phyloP scores from a whole-genome alignment of 2,797 vertebrate genomes.

The Coilia nasus region DNA sequence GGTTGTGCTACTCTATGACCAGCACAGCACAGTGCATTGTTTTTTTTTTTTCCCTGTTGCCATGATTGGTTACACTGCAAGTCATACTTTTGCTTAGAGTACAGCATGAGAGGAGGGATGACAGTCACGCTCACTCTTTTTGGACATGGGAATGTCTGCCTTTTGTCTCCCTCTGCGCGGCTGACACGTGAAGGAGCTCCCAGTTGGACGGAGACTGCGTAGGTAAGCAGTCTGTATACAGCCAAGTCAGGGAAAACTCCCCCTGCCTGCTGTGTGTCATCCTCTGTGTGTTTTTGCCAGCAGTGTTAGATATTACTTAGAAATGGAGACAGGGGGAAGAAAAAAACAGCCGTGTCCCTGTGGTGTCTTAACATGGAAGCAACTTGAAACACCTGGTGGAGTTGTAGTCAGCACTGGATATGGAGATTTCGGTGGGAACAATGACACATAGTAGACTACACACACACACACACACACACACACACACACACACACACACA shows the following conservation, averaged over 20 bases:
- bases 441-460: not conserved
- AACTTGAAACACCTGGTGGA: not conserved
- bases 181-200: not conserved
- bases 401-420: not conserved
- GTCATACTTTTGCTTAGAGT: not conserved
- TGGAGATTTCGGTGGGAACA: not conserved
- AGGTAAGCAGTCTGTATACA: conserved; percentile 9
- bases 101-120: not conserved
- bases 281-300: not conserved
- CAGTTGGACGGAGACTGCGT: not conserved
- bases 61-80: not conserved
- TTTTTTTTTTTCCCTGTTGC: too few species aligned
- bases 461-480: not conserved
- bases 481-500: not conserved
- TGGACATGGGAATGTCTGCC: not conserved
- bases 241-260: conserved; percentile 7
- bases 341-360: not conserved
- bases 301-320: not conserved
- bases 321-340: not conserved
- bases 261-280: not conserved
- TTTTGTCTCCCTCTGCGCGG: not conserved
- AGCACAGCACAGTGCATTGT: too few species aligned
- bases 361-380: not conserved
- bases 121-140: conserved; percentile 10
- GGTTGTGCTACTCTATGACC: too few species aligned